phyloP scores from a whole-genome alignment of 2,113 vertebrate genomes.

The Emydura subglobosa region DNA sequence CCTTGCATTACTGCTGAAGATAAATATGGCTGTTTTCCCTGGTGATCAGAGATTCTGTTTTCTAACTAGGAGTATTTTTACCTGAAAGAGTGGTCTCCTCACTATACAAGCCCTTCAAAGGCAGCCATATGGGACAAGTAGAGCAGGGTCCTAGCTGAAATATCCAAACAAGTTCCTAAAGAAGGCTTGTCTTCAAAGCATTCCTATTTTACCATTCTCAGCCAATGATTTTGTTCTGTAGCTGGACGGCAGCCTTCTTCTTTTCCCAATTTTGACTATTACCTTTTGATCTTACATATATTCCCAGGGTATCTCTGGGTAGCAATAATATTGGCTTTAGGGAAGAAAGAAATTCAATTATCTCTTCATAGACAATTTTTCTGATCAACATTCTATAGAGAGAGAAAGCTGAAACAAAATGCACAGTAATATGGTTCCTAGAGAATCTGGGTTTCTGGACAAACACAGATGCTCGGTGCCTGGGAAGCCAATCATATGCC shows the following conservation, averaged over 20 bases:
- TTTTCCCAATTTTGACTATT: neutral
- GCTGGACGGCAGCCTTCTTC: neutral
- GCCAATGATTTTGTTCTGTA: neutral
- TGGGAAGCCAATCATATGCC: neutral
- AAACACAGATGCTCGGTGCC: neutral
- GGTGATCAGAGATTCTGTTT: neutral
- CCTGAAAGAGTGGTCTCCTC: neutral
- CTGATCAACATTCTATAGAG: neutral
- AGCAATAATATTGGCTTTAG: neutral
- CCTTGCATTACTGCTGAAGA: neutral
- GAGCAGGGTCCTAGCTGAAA: neutral
- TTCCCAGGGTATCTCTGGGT: neutral
- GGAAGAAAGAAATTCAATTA: neutral
- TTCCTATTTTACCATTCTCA: neutral
- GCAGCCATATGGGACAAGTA: neutral
- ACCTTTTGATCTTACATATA: neutral
- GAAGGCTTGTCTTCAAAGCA: neutral
- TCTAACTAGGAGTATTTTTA: neutral
- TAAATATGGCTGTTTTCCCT: neutral
- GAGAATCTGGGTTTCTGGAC: neutral
- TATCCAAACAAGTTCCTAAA: neutral
- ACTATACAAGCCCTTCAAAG: neutral
- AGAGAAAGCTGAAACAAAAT: neutral
- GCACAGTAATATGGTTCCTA: neutral
- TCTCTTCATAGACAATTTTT: neutral